Percentiles rank a stretch among this genome's conserved stretches.
phyloP scores from a whole-genome alignment of 2,113 vertebrate species.

The Corvus moneduloides region DNA sequence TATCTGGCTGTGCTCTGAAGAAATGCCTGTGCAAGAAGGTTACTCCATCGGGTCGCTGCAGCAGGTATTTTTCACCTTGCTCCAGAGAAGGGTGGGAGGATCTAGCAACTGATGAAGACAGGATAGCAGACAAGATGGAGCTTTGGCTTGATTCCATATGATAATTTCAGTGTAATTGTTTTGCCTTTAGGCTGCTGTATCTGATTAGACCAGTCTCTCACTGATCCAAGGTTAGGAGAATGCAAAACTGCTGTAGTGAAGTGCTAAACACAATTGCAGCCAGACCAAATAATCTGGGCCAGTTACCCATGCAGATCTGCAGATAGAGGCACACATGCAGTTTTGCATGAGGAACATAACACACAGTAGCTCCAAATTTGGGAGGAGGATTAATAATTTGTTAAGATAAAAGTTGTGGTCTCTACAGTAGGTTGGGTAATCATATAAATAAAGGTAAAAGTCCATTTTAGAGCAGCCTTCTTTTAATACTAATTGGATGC shows the following conservation, averaged over 20 bases:
- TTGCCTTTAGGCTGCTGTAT: slow-evolving; percentile 61
- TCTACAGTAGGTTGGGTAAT: not conserved
- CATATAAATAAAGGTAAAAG: slow-evolving; percentile 58
- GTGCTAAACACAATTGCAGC: slow-evolving; percentile 11
- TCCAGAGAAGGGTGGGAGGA: slow-evolving; percentile 46
- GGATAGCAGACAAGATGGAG: slow-evolving; percentile 53
- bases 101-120: slow-evolving; percentile 34
- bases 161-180: slow-evolving; percentile 62
- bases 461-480: slow-evolving; percentile 34
- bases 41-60: not conserved
- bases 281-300: slow-evolving; percentile 11
- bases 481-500: slow-evolving; percentile 69
- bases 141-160: slow-evolving; percentile 42
- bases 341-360: not conserved
- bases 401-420: slow-evolving; percentile 53
- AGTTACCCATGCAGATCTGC: slow-evolving; percentile 17
- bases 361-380: not conserved
- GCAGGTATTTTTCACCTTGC: slow-evolving; percentile 34
- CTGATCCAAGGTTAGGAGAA: slow-evolving; percentile 45
- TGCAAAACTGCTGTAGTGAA: slow-evolving; percentile 44
- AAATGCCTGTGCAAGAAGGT: not conserved
- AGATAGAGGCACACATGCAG: not conserved
- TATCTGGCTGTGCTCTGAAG: not conserved
- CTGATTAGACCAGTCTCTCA: slow-evolving; percentile 35
- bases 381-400: slow-evolving; percentile 23